These are phyloP conservation scores for Coregonus clupeaformis DNA, from an alignment of 2,113 vertebrate genomes.

Conservation along the genomic window DNA sequence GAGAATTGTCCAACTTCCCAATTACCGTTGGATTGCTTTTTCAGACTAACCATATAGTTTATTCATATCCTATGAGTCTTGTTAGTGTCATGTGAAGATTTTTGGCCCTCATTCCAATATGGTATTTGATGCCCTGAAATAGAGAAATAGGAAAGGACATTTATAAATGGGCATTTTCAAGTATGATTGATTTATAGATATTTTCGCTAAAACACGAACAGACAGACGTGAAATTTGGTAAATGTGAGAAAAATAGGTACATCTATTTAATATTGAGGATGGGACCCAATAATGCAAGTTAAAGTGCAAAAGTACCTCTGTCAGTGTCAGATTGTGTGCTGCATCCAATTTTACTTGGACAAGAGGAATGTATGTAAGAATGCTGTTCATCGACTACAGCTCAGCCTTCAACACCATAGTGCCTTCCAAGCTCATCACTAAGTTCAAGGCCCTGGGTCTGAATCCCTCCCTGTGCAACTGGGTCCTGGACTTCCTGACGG, in stretches of 20 bases:
- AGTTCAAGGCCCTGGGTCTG: no score
- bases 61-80: slow-evolving; percentile 38
- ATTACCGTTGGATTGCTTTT: slow-evolving; percentile 48
- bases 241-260: slow-evolving; percentile 15
- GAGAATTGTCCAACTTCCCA: slow-evolving; percentile 46
- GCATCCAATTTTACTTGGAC: slow-evolving; percentile 10
- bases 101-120: slow-evolving; percentile 35
- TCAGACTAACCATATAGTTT: slow-evolving; percentile 24
- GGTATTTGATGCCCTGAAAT: slow-evolving; percentile 32
- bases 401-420: no score
- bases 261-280: slow-evolving; percentile 15
- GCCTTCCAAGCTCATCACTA: no score
- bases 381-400: no score
- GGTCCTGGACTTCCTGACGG: no score
- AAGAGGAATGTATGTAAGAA: background rate
- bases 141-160: slow-evolving; percentile 31
- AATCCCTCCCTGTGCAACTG: no score
- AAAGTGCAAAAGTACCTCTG: slow-evolving; percentile 1
- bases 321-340: background rate
- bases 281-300: background rate
- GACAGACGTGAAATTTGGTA: slow-evolving; percentile 30
- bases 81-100: slow-evolving; percentile 52
- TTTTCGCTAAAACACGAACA: slow-evolving; percentile 35
- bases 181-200: slow-evolving; percentile 44
- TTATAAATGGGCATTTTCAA: slow-evolving; percentile 47